A percentile compares a stretch with the other conserved stretches of the same genome.
These are phyloP conservation scores for Felis chaus DNA, from an alignment of 2,113 vertebrate species.

Conservation along the genomic window DNA sequence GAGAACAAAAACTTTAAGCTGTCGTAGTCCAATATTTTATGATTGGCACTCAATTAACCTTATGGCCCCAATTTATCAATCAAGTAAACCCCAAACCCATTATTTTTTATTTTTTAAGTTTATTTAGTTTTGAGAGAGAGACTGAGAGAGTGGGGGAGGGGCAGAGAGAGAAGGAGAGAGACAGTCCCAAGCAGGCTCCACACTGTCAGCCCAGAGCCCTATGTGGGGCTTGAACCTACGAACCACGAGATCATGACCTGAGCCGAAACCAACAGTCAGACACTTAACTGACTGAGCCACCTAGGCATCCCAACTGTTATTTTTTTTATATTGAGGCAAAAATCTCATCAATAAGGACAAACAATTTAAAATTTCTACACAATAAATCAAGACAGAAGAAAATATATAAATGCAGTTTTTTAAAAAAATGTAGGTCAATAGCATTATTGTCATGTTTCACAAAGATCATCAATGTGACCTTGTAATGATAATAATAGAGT, in stretches of 20 bases:
- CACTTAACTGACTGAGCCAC: too few species aligned
- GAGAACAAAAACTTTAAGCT: conserved; percentile 53
- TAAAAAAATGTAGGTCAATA: conserved; percentile 54
- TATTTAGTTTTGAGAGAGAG: too few species aligned
- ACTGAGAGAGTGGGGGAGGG: too few species aligned
- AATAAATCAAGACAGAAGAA: conserved; percentile 72
- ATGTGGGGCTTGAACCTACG: too few species aligned
- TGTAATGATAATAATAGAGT: conserved; percentile 60
- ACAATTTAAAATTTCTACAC: conserved; percentile 48
- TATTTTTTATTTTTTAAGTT: conserved; percentile 54
- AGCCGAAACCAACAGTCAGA: too few species aligned
- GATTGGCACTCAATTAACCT: conserved; percentile 81
- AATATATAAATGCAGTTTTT: conserved; percentile 69
- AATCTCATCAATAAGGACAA: conserved; percentile 65
- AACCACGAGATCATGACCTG: too few species aligned
- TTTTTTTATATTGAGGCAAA: not conserved
- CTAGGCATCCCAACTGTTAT: too few species aligned
- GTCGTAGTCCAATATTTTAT: conserved; percentile 61
- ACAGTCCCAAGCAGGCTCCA: too few species aligned
- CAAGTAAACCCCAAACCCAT: conserved; percentile 65
- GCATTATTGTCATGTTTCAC: conserved; percentile 73
- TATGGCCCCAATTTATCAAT: conserved; percentile 64
- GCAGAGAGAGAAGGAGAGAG: too few species aligned
- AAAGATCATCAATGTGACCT: conserved; percentile 68
- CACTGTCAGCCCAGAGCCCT: too few species aligned